These are phyloP conservation scores for Otocyon megalotis DNA, from an alignment of 2,113 vertebrate species.

Conservation along the genomic window DNA sequence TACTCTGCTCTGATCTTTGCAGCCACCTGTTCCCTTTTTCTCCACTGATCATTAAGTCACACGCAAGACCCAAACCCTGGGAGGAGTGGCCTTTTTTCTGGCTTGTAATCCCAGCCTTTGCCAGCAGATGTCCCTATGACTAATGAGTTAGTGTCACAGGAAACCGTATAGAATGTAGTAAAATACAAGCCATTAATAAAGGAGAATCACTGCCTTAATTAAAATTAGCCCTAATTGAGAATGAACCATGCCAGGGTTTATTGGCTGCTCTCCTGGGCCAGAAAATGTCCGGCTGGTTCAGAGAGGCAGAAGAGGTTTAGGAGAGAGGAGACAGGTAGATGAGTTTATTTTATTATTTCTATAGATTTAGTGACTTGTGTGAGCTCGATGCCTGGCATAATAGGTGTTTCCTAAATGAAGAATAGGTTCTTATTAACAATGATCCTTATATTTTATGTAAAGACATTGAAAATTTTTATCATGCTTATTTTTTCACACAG, in stretches of 20 bases:
- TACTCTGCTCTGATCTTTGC: neutral
- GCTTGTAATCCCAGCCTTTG: slow-evolving; percentile 54
- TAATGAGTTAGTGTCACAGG: neutral
- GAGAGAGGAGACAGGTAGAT: neutral
- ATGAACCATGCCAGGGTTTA: neutral
- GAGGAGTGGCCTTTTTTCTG: neutral
- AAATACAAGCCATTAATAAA: slow-evolving; percentile 27
- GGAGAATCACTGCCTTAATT: slow-evolving; percentile 39
- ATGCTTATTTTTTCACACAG: slow-evolving; percentile 10
- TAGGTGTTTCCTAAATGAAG: neutral
- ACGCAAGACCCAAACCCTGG: neutral
- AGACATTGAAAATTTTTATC: neutral
- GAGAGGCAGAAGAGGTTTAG: neutral
- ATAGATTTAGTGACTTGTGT: neutral
- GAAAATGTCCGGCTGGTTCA: neutral
- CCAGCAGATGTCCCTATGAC: slow-evolving; percentile 80
- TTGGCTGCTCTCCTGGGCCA: neutral
- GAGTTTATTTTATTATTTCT: neutral
- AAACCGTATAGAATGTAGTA: neutral
- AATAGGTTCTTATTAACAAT: neutral
- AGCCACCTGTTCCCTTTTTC: neutral
- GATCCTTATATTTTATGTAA: slow-evolving; percentile 19
- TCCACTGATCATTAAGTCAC: neutral
- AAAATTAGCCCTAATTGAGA: neutral
- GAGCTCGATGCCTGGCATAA: neutral